Conservation (phyloP, 2,797 vertebrate species). For the Melanotaenia maccullochi region DNA sequence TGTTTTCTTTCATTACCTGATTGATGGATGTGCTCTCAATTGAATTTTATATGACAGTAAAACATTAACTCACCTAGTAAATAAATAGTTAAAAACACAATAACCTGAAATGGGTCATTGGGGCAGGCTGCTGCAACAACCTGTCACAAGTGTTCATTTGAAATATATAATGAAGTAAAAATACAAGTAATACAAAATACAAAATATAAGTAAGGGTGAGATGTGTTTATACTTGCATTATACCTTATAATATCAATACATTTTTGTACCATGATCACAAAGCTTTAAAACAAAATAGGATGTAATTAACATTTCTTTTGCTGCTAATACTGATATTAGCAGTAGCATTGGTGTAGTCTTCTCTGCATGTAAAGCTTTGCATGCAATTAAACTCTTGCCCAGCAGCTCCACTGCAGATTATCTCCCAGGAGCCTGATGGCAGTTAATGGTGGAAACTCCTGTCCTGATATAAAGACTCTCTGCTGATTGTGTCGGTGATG, state of each 20-base stretch:
- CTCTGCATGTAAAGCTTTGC: slow-evolving; percentile 23
- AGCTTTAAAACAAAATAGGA: background rate
- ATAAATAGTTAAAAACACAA: background rate
- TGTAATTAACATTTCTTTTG: background rate
- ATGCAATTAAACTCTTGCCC: slow-evolving; percentile 28
- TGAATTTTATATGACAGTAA: background rate
- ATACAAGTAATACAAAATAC: too few relatives aligned
- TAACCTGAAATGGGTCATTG: background rate
- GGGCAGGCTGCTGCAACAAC: background rate
- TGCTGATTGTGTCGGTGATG: slow-evolving; percentile 68
- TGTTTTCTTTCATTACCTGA: background rate
- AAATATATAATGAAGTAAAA: background rate
- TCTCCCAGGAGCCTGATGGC: slow-evolving; percentile 56
- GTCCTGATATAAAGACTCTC: slow-evolving; percentile 67
- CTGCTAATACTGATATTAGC: background rate
- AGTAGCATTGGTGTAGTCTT: background rate
- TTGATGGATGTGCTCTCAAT: background rate
- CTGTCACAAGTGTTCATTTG: background rate
- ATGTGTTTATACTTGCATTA: background rate
- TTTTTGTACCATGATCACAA: background rate
- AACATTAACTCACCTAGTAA: background rate
- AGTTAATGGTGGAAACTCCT: slow-evolving; percentile 76
- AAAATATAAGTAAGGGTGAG: background rate
- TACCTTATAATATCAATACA: background rate
- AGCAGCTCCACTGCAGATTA: slow-evolving; percentile 43